Base-by-base conservation (phyloP, 1,140 invertebrate genomes). In the Drosophila bifasciata region DNA sequence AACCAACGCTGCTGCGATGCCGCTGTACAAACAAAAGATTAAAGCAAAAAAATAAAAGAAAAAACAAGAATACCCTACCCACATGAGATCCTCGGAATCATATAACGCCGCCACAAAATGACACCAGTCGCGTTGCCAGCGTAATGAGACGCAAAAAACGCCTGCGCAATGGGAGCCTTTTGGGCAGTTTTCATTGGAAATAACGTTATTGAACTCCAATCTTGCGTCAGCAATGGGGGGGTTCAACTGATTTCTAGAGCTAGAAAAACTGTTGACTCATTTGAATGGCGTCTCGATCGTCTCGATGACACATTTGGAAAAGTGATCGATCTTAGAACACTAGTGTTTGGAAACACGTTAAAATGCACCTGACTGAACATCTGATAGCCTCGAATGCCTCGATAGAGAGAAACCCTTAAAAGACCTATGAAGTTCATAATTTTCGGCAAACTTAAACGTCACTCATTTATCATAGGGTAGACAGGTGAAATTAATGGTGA, bases 211-310 rank as follows among this genome's bases (percentile, higher is more conserved):
- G 40, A 73, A 73, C 51, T 52, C 16, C 21, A 25, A 48, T 13
- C 21, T 41, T 48, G 52, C 45, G 39, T 69, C 36, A 58, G 17
- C 25, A 19, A 13, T 39, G 40, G 49, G 13, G 13, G 28, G 28
- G 28, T 28, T 28, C 28, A 28, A 28, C 32, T 11, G 32, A 3
- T 36, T 36, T 13, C 32, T 11, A 4, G n/a, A 63, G 40, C 49
- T 64, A 57, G 36, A 46, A 69, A 60, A 77, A 83, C 6, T 62
- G 62, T 64, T 68, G 21, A 72, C 51, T 79, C 64, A 85, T 32
- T 72, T 44, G n/a, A 76, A 68, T 66, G 67, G 57, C 78, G 78
- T 48, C 58, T 55, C 46, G 63, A 61, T 55, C 46, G 63, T 72
- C 40, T 72, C 44, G 28, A 49, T 72, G 71, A 60, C 56, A 23